Evolutionary conservation across 2,797 vertebrate species (phyloP).

Genomic region (Podargus strigoides): DNA sequence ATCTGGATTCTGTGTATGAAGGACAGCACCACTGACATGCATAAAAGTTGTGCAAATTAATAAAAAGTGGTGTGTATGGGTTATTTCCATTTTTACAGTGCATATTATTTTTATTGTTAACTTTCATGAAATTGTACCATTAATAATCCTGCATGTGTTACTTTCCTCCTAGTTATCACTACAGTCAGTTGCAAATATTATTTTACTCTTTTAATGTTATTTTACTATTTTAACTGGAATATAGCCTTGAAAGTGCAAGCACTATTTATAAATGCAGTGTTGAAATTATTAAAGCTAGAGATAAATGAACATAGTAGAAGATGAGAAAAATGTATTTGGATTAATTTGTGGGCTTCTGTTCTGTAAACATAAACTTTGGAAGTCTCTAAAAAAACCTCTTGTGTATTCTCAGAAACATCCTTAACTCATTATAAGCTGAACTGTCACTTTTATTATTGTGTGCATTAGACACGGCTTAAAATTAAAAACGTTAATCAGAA

Average conservation of each 20-base stretch:
- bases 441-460: conserved; percentile 79
- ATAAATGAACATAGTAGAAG: conserved; percentile 29
- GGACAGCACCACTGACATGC: not conserved
- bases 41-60: not conserved
- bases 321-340: conserved; percentile 60
- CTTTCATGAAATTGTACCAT: not conserved
- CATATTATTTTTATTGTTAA: not conserved
- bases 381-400: conserved; percentile 62
- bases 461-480: conserved; percentile 75
- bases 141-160: not conserved
- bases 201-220: not conserved
- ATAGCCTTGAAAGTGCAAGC: not conserved
- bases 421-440: conserved; percentile 77
- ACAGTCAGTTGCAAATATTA: not conserved
- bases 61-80: not conserved
- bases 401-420: conserved; percentile 69
- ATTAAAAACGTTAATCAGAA: conserved; percentile 85
- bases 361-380: conserved; percentile 65
- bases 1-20: not conserved
- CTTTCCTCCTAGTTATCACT: not conserved
- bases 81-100: not conserved
- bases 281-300: conserved; percentile 43
- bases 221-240: conserved; percentile 9
- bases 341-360: conserved; percentile 64
- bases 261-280: not conserved